phyloP scores from a whole-genome alignment of 1,140 invertebrate genomes.

The Lutraria rhynchaena region DNA sequence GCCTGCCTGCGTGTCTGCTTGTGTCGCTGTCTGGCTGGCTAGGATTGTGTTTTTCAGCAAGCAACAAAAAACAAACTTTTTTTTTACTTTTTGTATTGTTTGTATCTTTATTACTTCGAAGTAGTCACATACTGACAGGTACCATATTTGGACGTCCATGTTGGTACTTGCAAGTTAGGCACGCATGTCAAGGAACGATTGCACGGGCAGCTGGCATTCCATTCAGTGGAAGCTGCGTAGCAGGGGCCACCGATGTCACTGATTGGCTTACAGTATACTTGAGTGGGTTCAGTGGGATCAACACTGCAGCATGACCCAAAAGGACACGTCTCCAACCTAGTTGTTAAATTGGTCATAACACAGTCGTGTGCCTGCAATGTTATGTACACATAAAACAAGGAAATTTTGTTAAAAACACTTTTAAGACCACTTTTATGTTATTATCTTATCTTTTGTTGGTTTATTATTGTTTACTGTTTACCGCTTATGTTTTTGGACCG shows the following conservation, averaged over 20 bases:
- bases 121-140: slow-evolving; percentile 2
- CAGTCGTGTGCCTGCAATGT: slow-evolving; percentile 22
- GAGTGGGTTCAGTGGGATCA: not conserved
- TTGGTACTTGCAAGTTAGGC: slow-evolving; percentile 37
- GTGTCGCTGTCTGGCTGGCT: too few species aligned
- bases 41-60: too few species aligned
- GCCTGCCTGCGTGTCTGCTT: too few species aligned
- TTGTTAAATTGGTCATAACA: slow-evolving; percentile 13
- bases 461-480: too few species aligned
- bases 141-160: slow-evolving; percentile 40
- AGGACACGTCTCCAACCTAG: slow-evolving; percentile 10
- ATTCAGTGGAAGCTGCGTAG: slow-evolving; percentile 9
- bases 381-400: too few species aligned
- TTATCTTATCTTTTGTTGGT: too few species aligned
- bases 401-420: too few species aligned
- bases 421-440: too few species aligned
- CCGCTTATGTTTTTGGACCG: too few species aligned
- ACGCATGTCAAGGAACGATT: slow-evolving; percentile 13
- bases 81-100: not conserved
- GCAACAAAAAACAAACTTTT: not conserved
- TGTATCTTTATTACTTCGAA: not conserved
- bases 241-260: slow-evolving; percentile 31
- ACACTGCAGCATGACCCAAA: slow-evolving; percentile 29
- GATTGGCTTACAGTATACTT: slow-evolving; percentile 40
- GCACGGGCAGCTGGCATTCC: slow-evolving; percentile 24